Conservation (phyloP, 2,113 vertebrate genomes). For the Triplophysa tibetana region DNA sequence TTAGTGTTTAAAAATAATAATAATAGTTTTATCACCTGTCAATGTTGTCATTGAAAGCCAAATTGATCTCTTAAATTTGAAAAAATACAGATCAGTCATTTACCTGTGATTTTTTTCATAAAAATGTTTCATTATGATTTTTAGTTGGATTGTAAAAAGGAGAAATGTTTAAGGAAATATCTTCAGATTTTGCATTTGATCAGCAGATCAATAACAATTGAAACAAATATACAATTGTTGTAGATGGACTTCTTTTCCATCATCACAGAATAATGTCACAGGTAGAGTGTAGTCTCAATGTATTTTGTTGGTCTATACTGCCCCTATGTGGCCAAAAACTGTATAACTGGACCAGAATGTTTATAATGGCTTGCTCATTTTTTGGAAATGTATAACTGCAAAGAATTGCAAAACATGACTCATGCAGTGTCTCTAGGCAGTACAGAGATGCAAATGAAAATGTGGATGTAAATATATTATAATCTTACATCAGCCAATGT, state of each 20-base stretch:
- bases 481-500: not conserved
- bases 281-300: not conserved
- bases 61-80: no score
- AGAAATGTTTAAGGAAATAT: no score
- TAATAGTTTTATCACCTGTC: no score
- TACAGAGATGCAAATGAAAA: constrained; percentile 15
- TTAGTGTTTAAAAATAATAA: no score
- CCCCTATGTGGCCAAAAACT: constrained; percentile 61
- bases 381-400: not conserved
- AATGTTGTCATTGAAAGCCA: no score
- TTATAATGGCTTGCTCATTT: not conserved
- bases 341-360: constrained; percentile 20
- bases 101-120: no score
- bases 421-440: not conserved
- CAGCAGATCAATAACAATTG: no score
- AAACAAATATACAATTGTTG: no score
- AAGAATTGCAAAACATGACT: not conserved
- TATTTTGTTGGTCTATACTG: constrained; percentile 60
- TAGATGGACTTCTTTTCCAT: not conserved
- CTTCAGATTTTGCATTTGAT: no score
- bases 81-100: no score
- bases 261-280: not conserved
- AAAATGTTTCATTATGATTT: no score
- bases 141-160: no score
- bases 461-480: not conserved